phyloP scores from a whole-genome alignment of 2,797 vertebrate species.

The Xerus rutilus region DNA sequence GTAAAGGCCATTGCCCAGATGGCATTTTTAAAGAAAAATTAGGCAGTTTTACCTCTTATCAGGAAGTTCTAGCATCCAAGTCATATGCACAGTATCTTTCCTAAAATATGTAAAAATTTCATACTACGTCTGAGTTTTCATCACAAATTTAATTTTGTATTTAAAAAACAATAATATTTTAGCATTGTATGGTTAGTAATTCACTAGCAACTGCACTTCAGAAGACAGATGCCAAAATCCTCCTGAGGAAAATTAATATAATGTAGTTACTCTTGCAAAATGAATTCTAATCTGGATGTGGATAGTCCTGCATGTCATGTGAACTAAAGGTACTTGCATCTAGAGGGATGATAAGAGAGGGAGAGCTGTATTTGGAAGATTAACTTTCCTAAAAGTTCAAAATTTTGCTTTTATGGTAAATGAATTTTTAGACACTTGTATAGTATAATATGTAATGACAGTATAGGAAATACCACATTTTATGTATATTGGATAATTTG shows the following conservation, averaged over 20 bases:
- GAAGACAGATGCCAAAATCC: not conserved
- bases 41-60: not conserved
- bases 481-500: slow-evolving; percentile 13
- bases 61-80: slow-evolving; percentile 45
- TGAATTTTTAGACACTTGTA: slow-evolving; percentile 15
- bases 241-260: not conserved
- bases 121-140: not conserved
- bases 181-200: slow-evolving; percentile 8
- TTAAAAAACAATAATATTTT: slow-evolving; percentile 62
- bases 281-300: slow-evolving; percentile 5
- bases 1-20: slow-evolving; percentile 83
- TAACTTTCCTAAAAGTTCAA: slow-evolving; percentile 4
- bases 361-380: slow-evolving; percentile 29
- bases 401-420: slow-evolving; percentile 50
- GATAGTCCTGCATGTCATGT: not conserved
- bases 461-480: not conserved
- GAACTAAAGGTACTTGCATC: not conserved
- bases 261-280: not conserved
- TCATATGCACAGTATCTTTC: slow-evolving; percentile 26
- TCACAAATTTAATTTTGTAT: slow-evolving; percentile 56
- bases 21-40: not conserved
- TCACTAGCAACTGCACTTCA: slow-evolving; percentile 30
- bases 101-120: slow-evolving; percentile 10
- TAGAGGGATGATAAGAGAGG: not conserved
- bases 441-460: not conserved